A percentile compares a stretch with the other conserved stretches of the same genome.
Conservation (phyloP, 2,797 vertebrate genomes). For the Novumbra hubbsi region DNA sequence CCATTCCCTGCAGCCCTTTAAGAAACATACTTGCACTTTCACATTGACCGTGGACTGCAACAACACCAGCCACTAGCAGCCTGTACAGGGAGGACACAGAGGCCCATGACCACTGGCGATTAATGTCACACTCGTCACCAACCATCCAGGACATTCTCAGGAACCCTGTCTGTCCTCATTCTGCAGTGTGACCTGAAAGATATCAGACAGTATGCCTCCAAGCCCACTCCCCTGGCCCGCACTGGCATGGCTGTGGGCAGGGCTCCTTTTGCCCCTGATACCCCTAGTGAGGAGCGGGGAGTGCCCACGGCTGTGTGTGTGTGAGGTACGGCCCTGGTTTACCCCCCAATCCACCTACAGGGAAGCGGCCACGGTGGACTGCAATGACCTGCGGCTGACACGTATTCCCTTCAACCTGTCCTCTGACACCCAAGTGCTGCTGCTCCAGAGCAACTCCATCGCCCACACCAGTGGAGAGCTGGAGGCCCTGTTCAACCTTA, state of each 20-base stretch:
- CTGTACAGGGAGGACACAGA: conserved; percentile 33
- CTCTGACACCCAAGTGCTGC: conserved; percentile 91
- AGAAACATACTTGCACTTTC: conserved; percentile 24
- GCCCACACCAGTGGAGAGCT: conserved; percentile 86
- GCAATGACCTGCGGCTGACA: conserved; percentile 92
- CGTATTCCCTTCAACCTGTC: conserved; percentile 92
- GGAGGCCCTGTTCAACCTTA: conserved; percentile 89
- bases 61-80: conserved; percentile 21
- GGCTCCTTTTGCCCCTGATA: conserved; percentile 67
- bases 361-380: conserved; percentile 95
- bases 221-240: conserved; percentile 41
- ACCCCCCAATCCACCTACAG: conserved; percentile 98
- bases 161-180: conserved; percentile 48
- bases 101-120: conserved; percentile 48
- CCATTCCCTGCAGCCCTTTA: conserved; percentile 18
- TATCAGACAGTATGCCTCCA: conserved; percentile 73
- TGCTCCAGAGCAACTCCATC: conserved; percentile 96
- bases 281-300: conserved; percentile 73
- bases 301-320: conserved; percentile 95
- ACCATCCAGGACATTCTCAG: conserved; percentile 54
- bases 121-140: conserved; percentile 15
- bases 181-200: conserved; percentile 40
- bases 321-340: conserved; percentile 97
- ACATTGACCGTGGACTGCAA: conserved; percentile 27
- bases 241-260: conserved; percentile 67